Percentiles rank a stretch among this genome's conserved stretches.
These are phyloP conservation scores for Scolanthus callimorphus DNA, from an alignment of 92 coral and sea anemone species.

Conservation along the genomic window DNA sequence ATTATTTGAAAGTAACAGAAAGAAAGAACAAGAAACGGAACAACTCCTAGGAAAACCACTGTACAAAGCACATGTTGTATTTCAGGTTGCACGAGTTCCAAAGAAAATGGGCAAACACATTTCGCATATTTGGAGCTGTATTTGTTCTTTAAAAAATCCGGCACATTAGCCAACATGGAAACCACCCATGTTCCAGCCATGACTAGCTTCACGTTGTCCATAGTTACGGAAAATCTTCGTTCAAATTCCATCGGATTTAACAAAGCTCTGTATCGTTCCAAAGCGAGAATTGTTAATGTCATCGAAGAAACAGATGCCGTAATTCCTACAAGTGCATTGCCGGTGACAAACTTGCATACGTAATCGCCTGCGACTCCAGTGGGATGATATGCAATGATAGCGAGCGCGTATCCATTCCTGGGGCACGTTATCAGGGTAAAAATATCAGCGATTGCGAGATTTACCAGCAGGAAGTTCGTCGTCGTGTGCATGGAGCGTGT, in stretches of 20 bases:
- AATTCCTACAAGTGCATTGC: conserved; percentile 59
- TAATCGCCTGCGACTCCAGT: conserved; percentile 51
- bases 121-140: conserved; percentile 36
- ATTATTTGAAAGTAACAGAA: conserved; percentile 65
- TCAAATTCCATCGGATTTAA: conserved; percentile 59
- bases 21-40: conserved; percentile 44
- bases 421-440: conserved; percentile 56
- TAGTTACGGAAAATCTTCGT: conserved; percentile 11
- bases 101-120: conserved; percentile 65
- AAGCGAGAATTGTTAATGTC: conserved; percentile 55
- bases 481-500: conserved; percentile 62
- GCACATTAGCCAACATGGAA: conserved; percentile 31
- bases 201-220: conserved; percentile 39
- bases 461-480: conserved; percentile 58
- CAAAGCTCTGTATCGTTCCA: conserved; percentile 70
- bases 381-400: conserved; percentile 53
- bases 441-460: conserved; percentile 60
- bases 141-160: conserved; percentile 39
- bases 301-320: conserved; percentile 50
- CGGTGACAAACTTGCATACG: conserved; percentile 68
- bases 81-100: conserved; percentile 32
- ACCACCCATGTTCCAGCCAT: conserved; percentile 37
- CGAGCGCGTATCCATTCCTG: conserved; percentile 50
- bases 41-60: conserved; percentile 43
- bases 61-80: conserved; percentile 57